A percentile compares a stretch with the other conserved stretches of the same genome.
phyloP scores from a whole-genome alignment of 2,113 vertebrate species.

The Porphyrio hochstetteri region DNA sequence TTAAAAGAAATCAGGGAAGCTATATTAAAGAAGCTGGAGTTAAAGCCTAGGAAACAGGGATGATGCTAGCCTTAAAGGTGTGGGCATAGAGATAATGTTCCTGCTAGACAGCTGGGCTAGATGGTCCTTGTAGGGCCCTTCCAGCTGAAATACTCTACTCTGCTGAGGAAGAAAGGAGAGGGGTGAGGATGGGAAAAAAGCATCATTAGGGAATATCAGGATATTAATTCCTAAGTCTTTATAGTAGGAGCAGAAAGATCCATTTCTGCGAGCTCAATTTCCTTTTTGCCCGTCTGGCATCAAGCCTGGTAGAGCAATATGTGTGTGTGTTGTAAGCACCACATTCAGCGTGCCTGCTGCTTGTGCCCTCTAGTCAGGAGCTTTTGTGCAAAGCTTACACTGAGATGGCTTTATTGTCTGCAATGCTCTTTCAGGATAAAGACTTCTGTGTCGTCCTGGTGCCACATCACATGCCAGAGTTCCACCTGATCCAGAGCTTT shows the following conservation, averaged over 20 bases:
- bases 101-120: background rate
- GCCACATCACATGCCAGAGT: slow-evolving; percentile 76
- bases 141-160: background rate
- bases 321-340: accelerated
- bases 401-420: background rate
- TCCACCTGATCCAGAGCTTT: slow-evolving; percentile 84
- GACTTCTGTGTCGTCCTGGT: slow-evolving; percentile 85
- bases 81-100: background rate
- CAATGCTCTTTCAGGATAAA: slow-evolving; percentile 75
- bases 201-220: background rate
- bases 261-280: background rate
- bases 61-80: background rate
- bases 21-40: background rate
- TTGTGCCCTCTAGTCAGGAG: background rate
- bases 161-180: background rate
- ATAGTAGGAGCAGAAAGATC: background rate
- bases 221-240: background rate
- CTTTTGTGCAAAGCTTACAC: background rate
- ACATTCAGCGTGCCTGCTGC: background rate
- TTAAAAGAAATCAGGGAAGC: background rate
- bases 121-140: background rate
- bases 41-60: background rate
- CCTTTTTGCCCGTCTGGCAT: background rate
- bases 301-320: background rate
- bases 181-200: too few species aligned